These are phyloP conservation scores for Sebastes aleutianus DNA, from an alignment of 2,797 vertebrate genomes.

Conservation along the genomic window DNA sequence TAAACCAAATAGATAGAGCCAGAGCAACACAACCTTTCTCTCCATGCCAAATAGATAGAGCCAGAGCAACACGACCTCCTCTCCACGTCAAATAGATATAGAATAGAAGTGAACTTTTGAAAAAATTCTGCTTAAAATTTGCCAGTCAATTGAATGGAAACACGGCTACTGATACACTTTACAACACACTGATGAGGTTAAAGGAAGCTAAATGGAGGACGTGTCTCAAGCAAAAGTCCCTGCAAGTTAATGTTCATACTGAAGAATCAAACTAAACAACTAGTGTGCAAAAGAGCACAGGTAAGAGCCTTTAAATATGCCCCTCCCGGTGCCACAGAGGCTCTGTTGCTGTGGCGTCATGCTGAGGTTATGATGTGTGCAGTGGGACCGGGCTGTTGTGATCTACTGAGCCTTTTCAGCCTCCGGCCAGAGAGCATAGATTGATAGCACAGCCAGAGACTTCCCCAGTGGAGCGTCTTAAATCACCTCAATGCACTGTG, in stretches of 20 bases:
- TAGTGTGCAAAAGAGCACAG: neutral
- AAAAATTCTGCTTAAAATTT: no score
- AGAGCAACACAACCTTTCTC: no score
- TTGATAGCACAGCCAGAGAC: neutral
- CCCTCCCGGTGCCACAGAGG: neutral
- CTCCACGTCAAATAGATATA: no score
- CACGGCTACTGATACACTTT: no score
- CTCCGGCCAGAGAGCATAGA: constrained; percentile 12
- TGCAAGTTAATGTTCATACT: neutral
- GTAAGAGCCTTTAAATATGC: neutral
- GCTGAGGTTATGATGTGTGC: constrained; percentile 1
- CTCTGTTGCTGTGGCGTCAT: neutral
- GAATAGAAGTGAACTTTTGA: no score
- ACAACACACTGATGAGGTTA: no score
- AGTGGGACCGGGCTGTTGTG: neutral
- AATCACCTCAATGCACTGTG: constrained; percentile 16
- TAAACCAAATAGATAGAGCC: rapidly evolving
- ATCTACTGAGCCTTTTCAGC: constrained; percentile 10
- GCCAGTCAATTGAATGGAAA: no score
- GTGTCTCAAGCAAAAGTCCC: no score
- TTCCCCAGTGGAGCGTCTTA: constrained; percentile 1
- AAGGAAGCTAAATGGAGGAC: no score
- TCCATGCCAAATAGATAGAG: no score
- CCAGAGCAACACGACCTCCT: no score
- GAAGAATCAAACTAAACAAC: neutral